Base-by-base conservation (phyloP, 1,140 invertebrate genomes). In the Trissolcus basalis region DNA sequence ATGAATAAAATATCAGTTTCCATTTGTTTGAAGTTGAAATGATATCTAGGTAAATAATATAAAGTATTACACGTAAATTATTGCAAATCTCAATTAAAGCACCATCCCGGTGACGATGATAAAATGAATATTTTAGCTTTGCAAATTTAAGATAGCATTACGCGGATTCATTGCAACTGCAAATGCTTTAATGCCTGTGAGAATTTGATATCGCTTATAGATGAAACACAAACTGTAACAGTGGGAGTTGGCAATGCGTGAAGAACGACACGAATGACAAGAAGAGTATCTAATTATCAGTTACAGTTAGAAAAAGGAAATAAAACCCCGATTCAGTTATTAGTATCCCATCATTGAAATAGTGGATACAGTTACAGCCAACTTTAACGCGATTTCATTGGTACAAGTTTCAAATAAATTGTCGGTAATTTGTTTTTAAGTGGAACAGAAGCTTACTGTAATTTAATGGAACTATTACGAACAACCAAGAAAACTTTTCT, bases 251-350 rank as follows among this genome's bases (percentile, higher is more conserved):
- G 44, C 32, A 56, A 56, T 45, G 12, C n/a, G 41, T 19, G 53
- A 56, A 56, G n/a, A 45, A 19, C 27, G 13, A 51, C 16, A 45
- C 14, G 55, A 70, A 55, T 70, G 50, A 55, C 50, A 61, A 70
- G 58, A 69, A 69, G 44, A 11, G 44, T 19, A 43, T 12, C 27
- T 49, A 60, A 50, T 61, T 61, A 55, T 19, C 43, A 70, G 16
- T 70, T 70, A 70, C 67, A 70, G 67, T 70, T 70, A 70, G 16
- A n/a, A 49, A 44, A 50, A 61, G 49, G 43, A 55, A 70, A 55
- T 70, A 60, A 61, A 60, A 61, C 19, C 33, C 7, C 47, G 35
- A 33, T 60, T 54, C 44, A 60, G 35, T 43, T 55, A 70, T 61
- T 48, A 49, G 43, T 55, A 53, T 61, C 50, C 45, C 55, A 70